Base-by-base conservation (phyloP, 2,888 invertebrate species). In the Cylindroiulus punctatus region DNA sequence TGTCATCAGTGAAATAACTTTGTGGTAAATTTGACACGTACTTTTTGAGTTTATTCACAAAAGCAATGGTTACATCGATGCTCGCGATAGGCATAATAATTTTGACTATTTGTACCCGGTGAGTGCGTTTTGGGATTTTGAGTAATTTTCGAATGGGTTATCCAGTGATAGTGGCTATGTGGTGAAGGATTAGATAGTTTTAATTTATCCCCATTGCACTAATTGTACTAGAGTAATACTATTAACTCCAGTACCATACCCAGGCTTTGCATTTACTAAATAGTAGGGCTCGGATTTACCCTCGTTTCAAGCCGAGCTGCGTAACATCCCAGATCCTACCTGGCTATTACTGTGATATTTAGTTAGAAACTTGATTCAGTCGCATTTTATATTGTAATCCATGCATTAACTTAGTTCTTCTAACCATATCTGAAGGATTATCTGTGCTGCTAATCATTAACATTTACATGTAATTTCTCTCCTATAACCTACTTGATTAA, bases 191-290 rank as follows among this genome's bases (percentile, higher is more conserved):
- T 26, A 14, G 8, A 42, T 83, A 83, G 40, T 83, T 83, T 36
- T 40, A 42, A 83, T 83, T 83, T 40, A n/a, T 42, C 42, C 22
- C n/a, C 8, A 42, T 42, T 83, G 65, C 65, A 65, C 65, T 65
- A 65, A 65, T 65, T 65, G 26, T n/a, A 65, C 65, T 65, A 65
- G 65, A 65, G 65, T 65, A 65, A 65, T 65, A 65, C 65, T 22
- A 65, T 65, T 65, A 65, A 65, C 65, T 65, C 65, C 65, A 65
- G 65, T 65, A 65, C 65, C 65, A 65, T 65, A 65, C 65, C 65
- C 65, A 65, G 65, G 65, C 65, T 65, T 65, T 65, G 65, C 65
- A 65, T 65, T 65, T 65, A 65, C 65, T 65, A 65, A 65, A 65
- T 65, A 26, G 65, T 65, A 65, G 65, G 65, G 65, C 10, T 65